Evolutionary conservation across 2,888 invertebrate genomes (phyloP).

Genomic region (Parnassius mnemosyne): DNA sequence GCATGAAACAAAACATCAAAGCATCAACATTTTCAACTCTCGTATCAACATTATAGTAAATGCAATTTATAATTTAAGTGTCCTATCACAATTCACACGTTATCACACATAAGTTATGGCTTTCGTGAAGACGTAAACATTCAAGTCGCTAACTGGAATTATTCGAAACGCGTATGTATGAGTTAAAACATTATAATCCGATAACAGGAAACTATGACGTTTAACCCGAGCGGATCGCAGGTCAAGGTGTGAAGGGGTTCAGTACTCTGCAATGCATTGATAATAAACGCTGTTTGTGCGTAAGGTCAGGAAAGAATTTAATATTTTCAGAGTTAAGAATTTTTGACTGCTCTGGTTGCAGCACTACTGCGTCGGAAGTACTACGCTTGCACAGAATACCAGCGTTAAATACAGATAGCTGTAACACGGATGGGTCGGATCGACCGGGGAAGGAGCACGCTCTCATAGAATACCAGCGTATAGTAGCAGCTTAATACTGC

Average conservation of each 20-base stretch:
- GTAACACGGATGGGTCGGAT: no score
- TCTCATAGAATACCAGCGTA: no score
- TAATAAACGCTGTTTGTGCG: conserved; percentile 38
- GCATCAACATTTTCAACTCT: background rate
- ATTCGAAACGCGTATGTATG: conserved; percentile 26
- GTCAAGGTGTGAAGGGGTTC: conserved; percentile 56
- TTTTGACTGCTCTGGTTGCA: no score
- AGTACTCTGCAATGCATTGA: conserved; percentile 49
- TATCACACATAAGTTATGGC: conserved; percentile 21
- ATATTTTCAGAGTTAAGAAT: no score
- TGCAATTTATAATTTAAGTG: conserved; percentile 14
- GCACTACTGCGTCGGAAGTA: no score
- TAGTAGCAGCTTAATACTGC: no score
- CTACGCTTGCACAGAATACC: no score
- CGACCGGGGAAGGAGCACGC: no score
- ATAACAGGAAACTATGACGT: conserved; percentile 26
- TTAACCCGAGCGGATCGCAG: conserved; percentile 43
- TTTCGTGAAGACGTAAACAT: conserved; percentile 17
- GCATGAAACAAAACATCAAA: no score
- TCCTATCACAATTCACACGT: conserved; percentile 15
- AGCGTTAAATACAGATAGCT: no score
- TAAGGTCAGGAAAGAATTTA: conserved; percentile 37
- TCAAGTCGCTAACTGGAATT: conserved; percentile 23
- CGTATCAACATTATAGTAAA: conserved; percentile 4
- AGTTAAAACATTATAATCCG: conserved; percentile 28